Percentiles rank a stretch among this genome's conserved stretches.
Conservation (phyloP, 2,797 vertebrate species). For the Emydoidea blandingii region DNA sequence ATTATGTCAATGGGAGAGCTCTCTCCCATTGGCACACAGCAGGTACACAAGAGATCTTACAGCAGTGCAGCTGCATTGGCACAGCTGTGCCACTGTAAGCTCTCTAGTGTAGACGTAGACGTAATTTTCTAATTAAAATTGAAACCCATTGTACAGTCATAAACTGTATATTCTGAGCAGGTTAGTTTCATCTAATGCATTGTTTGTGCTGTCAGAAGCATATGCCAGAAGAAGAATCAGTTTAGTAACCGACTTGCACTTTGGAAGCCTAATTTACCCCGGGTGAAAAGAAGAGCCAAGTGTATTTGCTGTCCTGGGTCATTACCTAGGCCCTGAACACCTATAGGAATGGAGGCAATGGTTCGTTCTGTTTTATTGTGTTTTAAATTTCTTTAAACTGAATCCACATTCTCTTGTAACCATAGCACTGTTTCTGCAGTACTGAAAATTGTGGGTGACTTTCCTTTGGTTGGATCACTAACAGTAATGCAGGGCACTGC, state of each 20-base stretch:
- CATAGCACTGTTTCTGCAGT: not conserved
- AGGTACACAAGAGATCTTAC: too few relatives aligned
- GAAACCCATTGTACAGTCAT: not conserved
- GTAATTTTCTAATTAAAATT: not conserved
- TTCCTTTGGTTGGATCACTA: not conserved
- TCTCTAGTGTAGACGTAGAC: too few relatives aligned
- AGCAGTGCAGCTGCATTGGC: too few relatives aligned
- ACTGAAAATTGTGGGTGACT: not conserved
- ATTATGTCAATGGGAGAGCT: too few relatives aligned
- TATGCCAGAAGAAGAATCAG: not conserved
- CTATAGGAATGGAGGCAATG: not conserved
- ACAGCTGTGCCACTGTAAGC: too few relatives aligned
- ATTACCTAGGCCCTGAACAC: not conserved
- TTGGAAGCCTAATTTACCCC: not conserved
- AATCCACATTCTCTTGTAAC: not conserved
- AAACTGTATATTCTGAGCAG: not conserved
- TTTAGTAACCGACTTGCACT: accelerated
- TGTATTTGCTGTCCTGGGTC: not conserved
- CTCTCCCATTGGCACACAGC: too few relatives aligned
- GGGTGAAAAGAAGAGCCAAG: not conserved
- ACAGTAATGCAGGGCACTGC: not conserved
- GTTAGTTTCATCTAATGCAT: not conserved
- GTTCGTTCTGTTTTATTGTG: not conserved
- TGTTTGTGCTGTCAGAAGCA: too few relatives aligned
- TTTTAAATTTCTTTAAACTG: not conserved